Evolutionary conservation across 2,113 vertebrate species (phyloP).

Genomic region (Cepphus grylle): DNA sequence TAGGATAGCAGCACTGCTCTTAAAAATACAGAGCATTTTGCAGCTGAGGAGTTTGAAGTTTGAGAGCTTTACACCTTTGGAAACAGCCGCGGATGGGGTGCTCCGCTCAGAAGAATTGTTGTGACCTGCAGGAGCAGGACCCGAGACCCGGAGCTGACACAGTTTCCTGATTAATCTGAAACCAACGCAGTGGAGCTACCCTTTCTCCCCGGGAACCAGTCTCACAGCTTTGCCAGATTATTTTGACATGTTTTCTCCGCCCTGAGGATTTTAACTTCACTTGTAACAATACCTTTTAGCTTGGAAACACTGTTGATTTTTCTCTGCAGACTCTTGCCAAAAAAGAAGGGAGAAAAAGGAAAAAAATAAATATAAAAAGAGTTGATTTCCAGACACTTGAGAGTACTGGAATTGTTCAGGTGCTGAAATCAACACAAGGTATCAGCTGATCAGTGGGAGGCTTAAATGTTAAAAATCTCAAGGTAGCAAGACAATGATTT

Average conservation of each 20-base stretch:
- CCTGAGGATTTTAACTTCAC: background rate
- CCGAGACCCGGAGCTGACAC: background rate
- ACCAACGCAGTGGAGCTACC: background rate
- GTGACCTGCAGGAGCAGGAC: background rate
- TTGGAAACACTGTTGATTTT: background rate
- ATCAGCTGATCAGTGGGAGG: conserved; percentile 24
- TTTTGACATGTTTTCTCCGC: conserved; percentile 12
- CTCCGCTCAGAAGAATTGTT: background rate
- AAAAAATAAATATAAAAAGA: background rate
- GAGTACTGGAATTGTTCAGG: background rate
- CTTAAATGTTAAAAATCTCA: conserved; percentile 27
- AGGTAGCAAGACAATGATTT: conserved; percentile 17
- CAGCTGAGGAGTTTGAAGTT: background rate
- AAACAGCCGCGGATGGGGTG: fast-evolving
- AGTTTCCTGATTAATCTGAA: background rate
- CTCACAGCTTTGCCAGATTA: background rate
- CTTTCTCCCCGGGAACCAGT: background rate
- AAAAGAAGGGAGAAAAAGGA: background rate
- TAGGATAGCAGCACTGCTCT: background rate
- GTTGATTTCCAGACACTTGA: background rate
- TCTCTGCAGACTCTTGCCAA: background rate
- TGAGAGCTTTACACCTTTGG: background rate
- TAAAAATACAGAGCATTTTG: background rate
- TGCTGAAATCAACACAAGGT: conserved; percentile 1
- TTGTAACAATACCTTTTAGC: background rate